These are phyloP conservation scores for Acanthornis magna DNA, from an alignment of 2,797 vertebrate genomes.

Conservation along the genomic window DNA sequence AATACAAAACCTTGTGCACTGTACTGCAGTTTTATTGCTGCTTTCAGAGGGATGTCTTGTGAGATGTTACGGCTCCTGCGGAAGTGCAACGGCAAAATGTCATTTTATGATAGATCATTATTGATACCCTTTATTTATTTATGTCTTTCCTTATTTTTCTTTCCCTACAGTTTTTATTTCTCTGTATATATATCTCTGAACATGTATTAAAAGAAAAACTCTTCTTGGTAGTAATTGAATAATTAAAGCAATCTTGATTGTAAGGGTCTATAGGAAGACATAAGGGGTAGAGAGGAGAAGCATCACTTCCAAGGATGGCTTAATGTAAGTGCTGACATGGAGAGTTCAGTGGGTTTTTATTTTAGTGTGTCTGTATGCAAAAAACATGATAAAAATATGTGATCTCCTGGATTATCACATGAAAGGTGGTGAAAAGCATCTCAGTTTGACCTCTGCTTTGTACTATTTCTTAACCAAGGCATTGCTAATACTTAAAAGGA, in stretches of 20 bases:
- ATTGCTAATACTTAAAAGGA: neutral
- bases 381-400: constrained; percentile 72
- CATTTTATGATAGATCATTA: constrained; percentile 54
- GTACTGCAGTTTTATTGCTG: constrained; percentile 56
- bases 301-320: neutral
- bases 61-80: constrained; percentile 32
- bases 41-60: constrained; percentile 49
- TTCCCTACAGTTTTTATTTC: neutral
- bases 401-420: constrained; percentile 69
- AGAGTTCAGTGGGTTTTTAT: neutral
- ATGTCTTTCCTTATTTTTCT: constrained; percentile 21
- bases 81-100: constrained; percentile 39
- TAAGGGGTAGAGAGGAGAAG: neutral
- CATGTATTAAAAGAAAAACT: neutral
- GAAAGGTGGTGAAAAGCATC: constrained; percentile 70
- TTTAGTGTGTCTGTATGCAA: constrained; percentile 31
- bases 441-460: constrained; percentile 38
- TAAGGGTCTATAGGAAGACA: neutral
- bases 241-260: constrained; percentile 1
- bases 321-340: constrained; percentile 46
- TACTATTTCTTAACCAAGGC: neutral
- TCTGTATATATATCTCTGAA: neutral
- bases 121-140: constrained; percentile 59
- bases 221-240: neutral
- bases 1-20: constrained; percentile 35